Base-by-base conservation (phyloP, 2,113 vertebrate genomes). In the Platysternon megacephalum region DNA sequence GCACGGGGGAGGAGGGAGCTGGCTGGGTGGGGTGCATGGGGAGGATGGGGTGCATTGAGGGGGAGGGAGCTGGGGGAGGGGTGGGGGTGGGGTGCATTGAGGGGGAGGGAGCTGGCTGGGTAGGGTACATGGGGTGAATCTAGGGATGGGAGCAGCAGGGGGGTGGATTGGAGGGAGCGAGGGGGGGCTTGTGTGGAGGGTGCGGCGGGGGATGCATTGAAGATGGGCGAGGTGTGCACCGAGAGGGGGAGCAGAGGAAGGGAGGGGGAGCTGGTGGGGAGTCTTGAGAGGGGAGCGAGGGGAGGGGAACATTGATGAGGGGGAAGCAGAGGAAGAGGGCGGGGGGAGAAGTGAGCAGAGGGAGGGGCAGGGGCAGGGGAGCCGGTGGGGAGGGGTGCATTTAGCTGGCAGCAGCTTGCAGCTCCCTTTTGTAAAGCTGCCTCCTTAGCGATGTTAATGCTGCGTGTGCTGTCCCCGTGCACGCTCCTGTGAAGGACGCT, bases 381-480 rank as follows among this genome's bases (percentile, higher is more conserved):
- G 28, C 5, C 28, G 10, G 48, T 3, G 81, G 82, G 7, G 88
- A 1, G 74, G 86, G 14, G 61, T 2, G 92, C 56, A 4, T 85
- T 86, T 53, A 56, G 19, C 39, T 21, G 2, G 24, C 68, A 94
- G 83, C 16, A 82, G 29, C 12, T 22, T 32, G 24, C 76, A 12
- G 93, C 94, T 28, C 56, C 24, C 58, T 90, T 92, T 82, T 58
- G 86, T 80, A 21, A 11, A 16, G 68, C 91, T 81, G 87, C 28
- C 11, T 35, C 82, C 89, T 96, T 89, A 39, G 95, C 68, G 74
- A 93, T 94, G 97, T 96, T 91, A 93, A 96, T 95, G 94, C 85
- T 86, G 86, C 88, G 32, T 83, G 85, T 22, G 81, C 82, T 16
- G 94, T 72, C 76, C 86, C 55, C 76, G n/a, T 49, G 5, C 32